These are phyloP conservation scores for Cyclura pinguis DNA, from an alignment of 2,797 vertebrate species.

Conservation along the genomic window DNA sequence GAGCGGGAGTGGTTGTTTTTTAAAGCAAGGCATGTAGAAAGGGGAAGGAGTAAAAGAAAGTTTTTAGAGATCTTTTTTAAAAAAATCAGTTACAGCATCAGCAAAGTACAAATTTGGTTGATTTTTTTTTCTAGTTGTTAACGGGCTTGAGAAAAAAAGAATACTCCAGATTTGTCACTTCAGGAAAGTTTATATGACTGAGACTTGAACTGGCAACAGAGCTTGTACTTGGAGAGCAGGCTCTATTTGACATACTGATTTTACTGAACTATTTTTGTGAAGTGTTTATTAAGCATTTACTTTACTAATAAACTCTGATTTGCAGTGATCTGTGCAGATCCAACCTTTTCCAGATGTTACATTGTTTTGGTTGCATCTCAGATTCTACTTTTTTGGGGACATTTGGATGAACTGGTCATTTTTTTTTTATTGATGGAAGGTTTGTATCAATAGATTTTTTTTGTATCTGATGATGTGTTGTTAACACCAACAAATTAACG, in stretches of 20 bases:
- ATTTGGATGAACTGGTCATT: background rate
- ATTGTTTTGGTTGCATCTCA: background rate
- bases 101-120: background rate
- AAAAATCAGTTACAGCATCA: background rate
- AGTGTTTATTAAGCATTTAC: background rate
- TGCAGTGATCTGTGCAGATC: background rate
- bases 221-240: background rate
- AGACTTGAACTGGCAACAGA: background rate
- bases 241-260: background rate
- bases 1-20: background rate
- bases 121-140: no score
- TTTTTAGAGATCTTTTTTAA: background rate
- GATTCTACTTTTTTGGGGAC: background rate
- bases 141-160: background rate
- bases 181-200: background rate
- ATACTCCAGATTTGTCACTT: background rate
- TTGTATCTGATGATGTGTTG: background rate
- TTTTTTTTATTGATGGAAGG: background rate
- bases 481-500: background rate
- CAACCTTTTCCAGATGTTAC: background rate
- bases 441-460: background rate
- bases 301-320: conserved; percentile 7
- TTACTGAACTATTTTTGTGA: conserved; percentile 20
- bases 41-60: background rate
- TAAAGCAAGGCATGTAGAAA: background rate